These are phyloP conservation scores for Tetragonula clypearis DNA, from an alignment of 1,140 invertebrate genomes.

Conservation along the genomic window DNA sequence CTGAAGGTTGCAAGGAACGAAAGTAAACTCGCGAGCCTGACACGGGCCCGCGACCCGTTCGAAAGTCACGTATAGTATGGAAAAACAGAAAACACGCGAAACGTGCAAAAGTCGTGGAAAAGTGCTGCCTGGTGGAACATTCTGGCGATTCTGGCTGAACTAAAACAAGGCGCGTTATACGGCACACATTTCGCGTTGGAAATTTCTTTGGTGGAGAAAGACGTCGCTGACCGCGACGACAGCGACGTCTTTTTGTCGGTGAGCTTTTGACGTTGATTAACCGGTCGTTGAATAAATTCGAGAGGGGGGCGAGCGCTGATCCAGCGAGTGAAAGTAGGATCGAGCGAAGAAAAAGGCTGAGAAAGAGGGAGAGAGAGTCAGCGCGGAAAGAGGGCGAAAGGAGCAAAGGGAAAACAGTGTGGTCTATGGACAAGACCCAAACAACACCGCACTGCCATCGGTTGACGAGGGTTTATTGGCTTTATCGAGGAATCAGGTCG, in stretches of 20 bases:
- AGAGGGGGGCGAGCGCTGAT: constrained; percentile 39
- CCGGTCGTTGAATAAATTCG: constrained; percentile 74
- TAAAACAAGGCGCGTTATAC: no score
- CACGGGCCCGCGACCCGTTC: no score
- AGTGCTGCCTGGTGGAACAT: no score
- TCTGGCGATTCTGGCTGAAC: no score
- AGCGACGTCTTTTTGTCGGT: background rate
- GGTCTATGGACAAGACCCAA: constrained; percentile 24
- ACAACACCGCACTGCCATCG: constrained; percentile 51
- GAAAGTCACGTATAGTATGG: no score
- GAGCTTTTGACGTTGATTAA: constrained; percentile 49
- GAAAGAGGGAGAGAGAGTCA: constrained; percentile 1
- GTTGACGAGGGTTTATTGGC: constrained; percentile 76
- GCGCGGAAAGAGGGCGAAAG: constrained; percentile 10
- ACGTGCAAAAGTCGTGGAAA: no score
- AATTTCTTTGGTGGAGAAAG: background rate
- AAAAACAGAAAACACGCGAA: no score
- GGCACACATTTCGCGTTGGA: background rate
- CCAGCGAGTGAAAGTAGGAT: constrained; percentile 62
- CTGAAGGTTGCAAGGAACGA: no score
- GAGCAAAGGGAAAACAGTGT: constrained; percentile 14
- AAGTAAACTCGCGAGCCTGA: no score
- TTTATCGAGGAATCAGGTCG: constrained; percentile 60
- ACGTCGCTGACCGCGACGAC: background rate
- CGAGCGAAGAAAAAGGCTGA: background rate